phyloP scores from a whole-genome alignment of 2,888 invertebrate genomes.

The Gnatocerus cornutus region DNA sequence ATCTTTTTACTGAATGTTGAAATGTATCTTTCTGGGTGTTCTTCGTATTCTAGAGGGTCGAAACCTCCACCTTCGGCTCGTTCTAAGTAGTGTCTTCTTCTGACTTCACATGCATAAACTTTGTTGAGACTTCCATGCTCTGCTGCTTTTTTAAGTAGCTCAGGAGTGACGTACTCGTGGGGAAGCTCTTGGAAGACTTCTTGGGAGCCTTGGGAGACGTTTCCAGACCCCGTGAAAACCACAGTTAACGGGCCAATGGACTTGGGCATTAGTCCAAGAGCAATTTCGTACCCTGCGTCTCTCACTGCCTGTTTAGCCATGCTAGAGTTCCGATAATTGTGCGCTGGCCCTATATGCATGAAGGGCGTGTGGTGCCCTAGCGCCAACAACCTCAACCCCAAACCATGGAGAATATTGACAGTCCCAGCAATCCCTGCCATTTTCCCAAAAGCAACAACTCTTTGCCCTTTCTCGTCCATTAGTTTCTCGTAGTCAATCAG shows the following conservation, averaged over 20 bases:
- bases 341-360: conserved; percentile 98
- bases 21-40: conserved; percentile 93
- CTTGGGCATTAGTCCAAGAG: conserved; percentile 95
- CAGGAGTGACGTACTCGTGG: conserved; percentile 97
- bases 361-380: conserved; percentile 99
- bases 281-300: conserved; percentile 99
- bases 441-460: conserved; percentile 98
- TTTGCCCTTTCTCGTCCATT: conserved; percentile 89
- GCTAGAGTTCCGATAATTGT: conserved; percentile 97
- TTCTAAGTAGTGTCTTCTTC: conserved; percentile 94
- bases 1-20: conserved; percentile 98
- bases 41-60: conserved; percentile 89
- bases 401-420: conserved; percentile 98
- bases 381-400: conserved; percentile 94
- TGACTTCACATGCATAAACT: conserved; percentile 96
- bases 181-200: conserved; percentile 98
- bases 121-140: conserved; percentile 97
- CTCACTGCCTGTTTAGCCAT: conserved; percentile 98
- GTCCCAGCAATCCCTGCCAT: conserved; percentile 99
- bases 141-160: conserved; percentile 95
- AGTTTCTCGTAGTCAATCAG: conserved; percentile 98
- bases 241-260: conserved; percentile 98
- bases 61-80: conserved; percentile 95
- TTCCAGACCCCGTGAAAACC: conserved; percentile 98
- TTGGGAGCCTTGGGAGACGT: conserved; percentile 93